Evolutionary conservation across 2,888 invertebrate genomes (phyloP), one percentile per base, ranked within the genome.

Genomic region (Apodemia mormo): DNA sequence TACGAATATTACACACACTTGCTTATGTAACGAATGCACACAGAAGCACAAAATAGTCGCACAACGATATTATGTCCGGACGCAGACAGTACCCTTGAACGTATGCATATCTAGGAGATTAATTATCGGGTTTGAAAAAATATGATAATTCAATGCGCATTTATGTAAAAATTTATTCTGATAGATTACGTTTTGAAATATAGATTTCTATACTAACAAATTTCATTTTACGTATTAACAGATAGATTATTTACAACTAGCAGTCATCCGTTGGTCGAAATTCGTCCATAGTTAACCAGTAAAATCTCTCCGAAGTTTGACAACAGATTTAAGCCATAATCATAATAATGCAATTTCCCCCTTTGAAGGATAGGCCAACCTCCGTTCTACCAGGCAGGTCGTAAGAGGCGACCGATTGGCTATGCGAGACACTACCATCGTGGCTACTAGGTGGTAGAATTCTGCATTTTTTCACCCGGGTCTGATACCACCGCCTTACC

Each of bases 101-200:
- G 86, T 85, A 85, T 87, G 85, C 87, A 89, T 87, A 37, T 43
- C 83, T 85, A 85, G 85, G 89, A 89, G 88, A 89, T 86, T 84
- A 90, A 89, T 89, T 89, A 87, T 86, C 90, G 90, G 87, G 88
- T 90, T 89, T 89, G 92, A 90, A 90, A 92, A 90, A 87, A 86
- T 82, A 79, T 84, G 86, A 88, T 89, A 90, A 89, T 86, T 69
- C 30, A 1, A 14, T 37, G 29, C 37, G 37, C 45, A 5, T 45
- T 30, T 33, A 4, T 10, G 78, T n/a, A n/a, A 14, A 6, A n/a
- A n/a, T n/a, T 52, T 52, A 52, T n/a, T 52, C 4, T n/a, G 52
- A n/a, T 52, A n/a, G 7, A 52, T n/a, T 4, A n/a, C 7, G n/a
- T 52, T 52, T 52, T n/a, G 7, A 52, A 52, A 14, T 52, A 52